These are phyloP conservation scores for Eulimnadia texana DNA, from an alignment of 1,140 invertebrate genomes.

Conservation along the genomic window DNA sequence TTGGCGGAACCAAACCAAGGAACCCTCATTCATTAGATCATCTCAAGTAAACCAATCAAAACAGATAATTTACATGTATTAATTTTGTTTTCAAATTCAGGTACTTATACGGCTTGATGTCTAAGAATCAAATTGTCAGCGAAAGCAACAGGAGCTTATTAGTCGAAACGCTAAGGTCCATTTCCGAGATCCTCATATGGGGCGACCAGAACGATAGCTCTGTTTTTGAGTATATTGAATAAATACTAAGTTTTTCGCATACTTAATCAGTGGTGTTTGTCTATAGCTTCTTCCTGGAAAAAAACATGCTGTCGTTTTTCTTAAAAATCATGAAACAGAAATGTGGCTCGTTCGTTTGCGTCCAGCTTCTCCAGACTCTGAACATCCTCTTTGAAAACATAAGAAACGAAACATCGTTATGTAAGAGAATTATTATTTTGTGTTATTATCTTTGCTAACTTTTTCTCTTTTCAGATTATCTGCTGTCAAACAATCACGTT, in stretches of 20 bases:
- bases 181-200: slow-evolving; percentile 99
- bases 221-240: slow-evolving; percentile 86
- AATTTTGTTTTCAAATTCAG: slow-evolving; percentile 33
- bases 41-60: slow-evolving; percentile 55
- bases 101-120: slow-evolving; percentile 84
- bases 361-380: slow-evolving; percentile 91
- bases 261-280: slow-evolving; percentile 21
- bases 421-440: slow-evolving; percentile 50
- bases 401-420: slow-evolving; percentile 92
- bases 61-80: slow-evolving; percentile 5
- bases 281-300: slow-evolving; percentile 93
- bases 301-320: slow-evolving; percentile 98
- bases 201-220: slow-evolving; percentile 99
- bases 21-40: slow-evolving; percentile 92
- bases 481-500: slow-evolving; percentile 98
- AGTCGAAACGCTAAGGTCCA: slow-evolving; percentile 92
- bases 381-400: slow-evolving; percentile 99
- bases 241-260: slow-evolving; percentile 15
- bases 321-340: slow-evolving; percentile 93
- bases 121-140: slow-evolving; percentile 91
- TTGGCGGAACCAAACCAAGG: slow-evolving; percentile 75
- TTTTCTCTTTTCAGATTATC: slow-evolving; percentile 88
- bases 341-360: slow-evolving; percentile 92
- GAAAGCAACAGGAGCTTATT: slow-evolving; percentile 85
- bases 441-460: too few relatives aligned